Conservation (phyloP, 2,888 invertebrate species). For the Theristus sp. region DNA sequence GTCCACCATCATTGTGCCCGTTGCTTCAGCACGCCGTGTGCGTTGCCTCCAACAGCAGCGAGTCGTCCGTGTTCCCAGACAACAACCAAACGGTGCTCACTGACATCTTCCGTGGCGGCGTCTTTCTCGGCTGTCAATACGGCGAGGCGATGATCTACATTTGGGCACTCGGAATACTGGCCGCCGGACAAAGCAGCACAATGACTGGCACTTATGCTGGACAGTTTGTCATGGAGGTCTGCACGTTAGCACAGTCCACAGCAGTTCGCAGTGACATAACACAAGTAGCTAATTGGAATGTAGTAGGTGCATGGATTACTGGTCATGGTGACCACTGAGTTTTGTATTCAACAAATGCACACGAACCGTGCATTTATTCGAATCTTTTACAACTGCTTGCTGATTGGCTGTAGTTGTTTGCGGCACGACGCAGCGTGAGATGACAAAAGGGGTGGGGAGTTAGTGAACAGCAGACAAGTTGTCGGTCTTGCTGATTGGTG, state of each 20-base stretch:
- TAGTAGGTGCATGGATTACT: not conserved
- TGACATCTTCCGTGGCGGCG: constrained; percentile 21
- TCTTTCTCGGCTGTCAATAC: constrained; percentile 38
- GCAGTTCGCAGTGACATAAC: too few species aligned
- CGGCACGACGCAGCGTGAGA: too few species aligned
- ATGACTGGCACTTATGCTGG: constrained; percentile 42
- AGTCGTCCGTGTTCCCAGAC: constrained; percentile 18
- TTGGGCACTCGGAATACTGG: constrained; percentile 40
- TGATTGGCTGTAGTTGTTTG: not conserved
- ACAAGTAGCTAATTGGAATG: not conserved
- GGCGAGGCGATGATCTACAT: constrained; percentile 36
- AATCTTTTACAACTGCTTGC: not conserved
- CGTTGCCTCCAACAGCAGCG: constrained; percentile 11
- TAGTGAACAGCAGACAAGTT: not conserved
- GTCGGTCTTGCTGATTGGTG: not conserved
- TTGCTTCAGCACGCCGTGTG: constrained; percentile 10
- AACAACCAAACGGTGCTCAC: constrained; percentile 20
- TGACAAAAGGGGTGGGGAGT: not conserved
- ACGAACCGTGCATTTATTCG: not conserved
- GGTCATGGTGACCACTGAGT: not conserved
- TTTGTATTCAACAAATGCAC: not conserved
- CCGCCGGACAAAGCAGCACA: constrained; percentile 38
- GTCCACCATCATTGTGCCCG: too few species aligned
- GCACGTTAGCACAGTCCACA: too few species aligned
- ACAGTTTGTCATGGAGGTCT: constrained; percentile 40